A percentile compares a stretch with the other conserved stretches of the same genome.
Conservation (phyloP, 2,113 vertebrate species). For the Turnix velox region DNA sequence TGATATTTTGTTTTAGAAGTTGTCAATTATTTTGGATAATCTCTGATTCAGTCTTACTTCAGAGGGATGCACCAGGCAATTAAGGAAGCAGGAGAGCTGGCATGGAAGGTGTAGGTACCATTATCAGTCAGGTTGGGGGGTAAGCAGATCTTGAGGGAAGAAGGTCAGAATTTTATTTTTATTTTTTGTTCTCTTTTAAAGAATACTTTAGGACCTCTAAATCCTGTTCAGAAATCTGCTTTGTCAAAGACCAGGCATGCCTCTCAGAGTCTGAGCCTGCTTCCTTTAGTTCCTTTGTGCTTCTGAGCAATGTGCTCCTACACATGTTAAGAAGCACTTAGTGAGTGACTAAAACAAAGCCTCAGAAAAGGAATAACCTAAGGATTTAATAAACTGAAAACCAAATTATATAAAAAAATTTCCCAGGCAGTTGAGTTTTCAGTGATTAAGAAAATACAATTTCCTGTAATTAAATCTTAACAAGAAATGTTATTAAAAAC, state of each 20-base stretch:
- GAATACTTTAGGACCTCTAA: not conserved
- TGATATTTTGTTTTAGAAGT: not conserved
- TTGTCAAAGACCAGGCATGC: not conserved
- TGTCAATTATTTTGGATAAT: not conserved
- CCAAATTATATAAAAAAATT: constrained; percentile 74
- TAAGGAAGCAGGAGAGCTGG: not conserved
- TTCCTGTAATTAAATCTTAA: constrained; percentile 86
- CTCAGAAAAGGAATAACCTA: constrained; percentile 76
- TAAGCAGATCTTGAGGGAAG: not conserved
- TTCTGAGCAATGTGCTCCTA: constrained; percentile 17
- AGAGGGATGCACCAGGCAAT: not conserved
- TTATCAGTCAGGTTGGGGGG: not conserved
- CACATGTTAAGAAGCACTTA: constrained; percentile 74
- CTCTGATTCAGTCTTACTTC: not conserved
- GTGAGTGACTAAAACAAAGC: constrained; percentile 69
- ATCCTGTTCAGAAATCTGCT: not conserved
- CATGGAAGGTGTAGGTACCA: not conserved
- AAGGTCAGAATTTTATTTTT: not conserved
- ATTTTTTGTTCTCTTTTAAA: not conserved
- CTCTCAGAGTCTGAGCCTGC: not conserved
- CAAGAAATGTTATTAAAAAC: constrained; percentile 85
- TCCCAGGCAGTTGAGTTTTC: constrained; percentile 79
- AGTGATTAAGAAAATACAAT: constrained; percentile 85
- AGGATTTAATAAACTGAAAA: constrained; percentile 83
- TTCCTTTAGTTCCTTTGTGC: not conserved